A percentile compares a stretch with the other conserved stretches of the same genome.
Evolutionary conservation across 2,888 invertebrate genomes (phyloP).

Genomic region (Tetramorium bicarinatum): DNA sequence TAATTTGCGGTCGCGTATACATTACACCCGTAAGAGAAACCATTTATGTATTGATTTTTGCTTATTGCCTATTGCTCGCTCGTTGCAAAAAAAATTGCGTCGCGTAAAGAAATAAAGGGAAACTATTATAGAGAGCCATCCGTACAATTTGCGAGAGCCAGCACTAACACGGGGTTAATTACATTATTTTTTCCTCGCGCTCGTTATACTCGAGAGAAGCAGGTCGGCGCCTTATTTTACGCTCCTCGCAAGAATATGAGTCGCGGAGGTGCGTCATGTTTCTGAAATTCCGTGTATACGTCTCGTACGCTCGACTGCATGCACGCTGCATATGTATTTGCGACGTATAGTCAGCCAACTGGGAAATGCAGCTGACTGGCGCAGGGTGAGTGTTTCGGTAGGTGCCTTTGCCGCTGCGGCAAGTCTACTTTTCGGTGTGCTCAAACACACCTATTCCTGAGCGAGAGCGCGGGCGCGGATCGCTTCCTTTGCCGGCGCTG

Average conservation of each 20-base stretch:
- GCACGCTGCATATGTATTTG: conserved; percentile 45
- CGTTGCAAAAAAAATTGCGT: neutral
- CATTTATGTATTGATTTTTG: conserved; percentile 22
- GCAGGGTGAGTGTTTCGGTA: conserved; percentile 64
- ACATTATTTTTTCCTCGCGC: neutral
- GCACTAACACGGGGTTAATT: neutral
- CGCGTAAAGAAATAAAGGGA: neutral
- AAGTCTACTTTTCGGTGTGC: conserved; percentile 39
- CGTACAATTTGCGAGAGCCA: neutral
- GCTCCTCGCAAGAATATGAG: conserved; percentile 17
- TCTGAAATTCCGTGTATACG: conserved; percentile 13
- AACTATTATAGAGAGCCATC: neutral
- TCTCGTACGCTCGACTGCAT: conserved; percentile 34
- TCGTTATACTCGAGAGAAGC: neutral
- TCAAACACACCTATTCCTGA: conserved; percentile 24
- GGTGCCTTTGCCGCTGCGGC: conserved; percentile 51
- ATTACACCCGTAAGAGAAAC: neutral
- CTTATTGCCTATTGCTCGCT: neutral
- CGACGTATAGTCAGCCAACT: conserved; percentile 64
- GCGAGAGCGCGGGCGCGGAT: conserved; percentile 42
- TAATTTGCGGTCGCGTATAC: conserved; percentile 42
- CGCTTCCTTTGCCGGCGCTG: conserved; percentile 61
- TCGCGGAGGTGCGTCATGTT: conserved; percentile 18
- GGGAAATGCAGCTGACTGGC: conserved; percentile 72
- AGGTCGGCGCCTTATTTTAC: neutral